Percentiles rank a stretch among this genome's conserved stretches.
Conservation (phyloP, 2,797 vertebrate genomes). For the Eulemur mongoz region DNA sequence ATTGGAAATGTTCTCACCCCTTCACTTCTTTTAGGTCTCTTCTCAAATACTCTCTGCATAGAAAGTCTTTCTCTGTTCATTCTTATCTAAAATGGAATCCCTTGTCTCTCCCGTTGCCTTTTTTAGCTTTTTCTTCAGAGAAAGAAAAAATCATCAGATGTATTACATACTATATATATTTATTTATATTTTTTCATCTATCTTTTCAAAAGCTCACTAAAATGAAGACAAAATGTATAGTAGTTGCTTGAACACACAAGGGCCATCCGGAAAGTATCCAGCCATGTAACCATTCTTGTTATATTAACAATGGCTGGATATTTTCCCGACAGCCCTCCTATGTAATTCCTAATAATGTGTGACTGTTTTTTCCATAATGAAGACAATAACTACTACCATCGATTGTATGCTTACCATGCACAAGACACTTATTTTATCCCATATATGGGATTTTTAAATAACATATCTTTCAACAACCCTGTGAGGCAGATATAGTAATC, state of each 20-base stretch:
- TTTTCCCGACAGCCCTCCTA: no score
- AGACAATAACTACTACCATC: not conserved
- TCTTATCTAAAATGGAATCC: not conserved
- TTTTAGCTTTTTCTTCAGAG: slow-evolving; percentile 9
- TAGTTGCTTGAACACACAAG: not conserved
- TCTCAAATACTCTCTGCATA: not conserved
- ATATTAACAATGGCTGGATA: no score
- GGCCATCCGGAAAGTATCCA: no score
- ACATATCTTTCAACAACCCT: not conserved
- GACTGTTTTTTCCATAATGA: not conserved
- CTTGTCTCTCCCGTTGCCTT: fast-evolving
- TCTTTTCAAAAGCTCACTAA: not conserved
- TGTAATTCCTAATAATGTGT: not conserved
- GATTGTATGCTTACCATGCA: not conserved
- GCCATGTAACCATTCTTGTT: no score
- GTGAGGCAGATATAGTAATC: not conserved
- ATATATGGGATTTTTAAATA: not conserved
- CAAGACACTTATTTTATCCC: not conserved
- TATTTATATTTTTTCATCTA: not conserved
- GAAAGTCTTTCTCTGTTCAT: not conserved
- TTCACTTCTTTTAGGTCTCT: not conserved
- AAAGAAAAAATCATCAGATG: not conserved
- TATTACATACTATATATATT: not conserved
- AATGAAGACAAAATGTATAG: not conserved
- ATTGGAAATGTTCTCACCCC: not conserved